Conservation (phyloP, 2,113 vertebrate genomes). For the Tyrannus savana region DNA sequence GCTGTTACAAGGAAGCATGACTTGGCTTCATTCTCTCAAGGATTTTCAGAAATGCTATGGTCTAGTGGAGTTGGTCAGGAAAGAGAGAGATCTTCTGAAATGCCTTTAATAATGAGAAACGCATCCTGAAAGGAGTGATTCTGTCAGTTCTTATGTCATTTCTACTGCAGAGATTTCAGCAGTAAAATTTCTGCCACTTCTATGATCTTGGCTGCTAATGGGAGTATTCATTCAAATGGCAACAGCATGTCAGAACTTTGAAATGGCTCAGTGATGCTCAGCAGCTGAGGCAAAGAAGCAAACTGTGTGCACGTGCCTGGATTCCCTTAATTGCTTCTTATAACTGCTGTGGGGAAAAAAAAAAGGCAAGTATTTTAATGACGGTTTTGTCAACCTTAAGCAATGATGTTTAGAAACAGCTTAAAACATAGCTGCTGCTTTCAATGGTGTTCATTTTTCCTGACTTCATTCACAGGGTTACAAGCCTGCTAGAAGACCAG, state of each 20-base stretch:
- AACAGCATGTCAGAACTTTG: background rate
- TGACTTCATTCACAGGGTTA: background rate
- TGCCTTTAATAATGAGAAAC: background rate
- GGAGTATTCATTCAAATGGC: background rate
- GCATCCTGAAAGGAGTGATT: background rate
- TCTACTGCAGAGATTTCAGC: background rate
- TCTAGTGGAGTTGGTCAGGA: background rate
- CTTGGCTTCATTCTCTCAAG: background rate
- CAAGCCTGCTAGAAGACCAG: background rate
- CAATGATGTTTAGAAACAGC: background rate
- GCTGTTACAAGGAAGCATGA: background rate
- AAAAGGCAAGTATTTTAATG: background rate
- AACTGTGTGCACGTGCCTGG: background rate
- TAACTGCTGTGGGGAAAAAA: background rate
- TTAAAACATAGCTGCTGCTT: background rate
- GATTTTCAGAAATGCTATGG: background rate
- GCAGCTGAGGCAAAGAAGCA: background rate
- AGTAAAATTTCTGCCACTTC: background rate
- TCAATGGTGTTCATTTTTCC: background rate
- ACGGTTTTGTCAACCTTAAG: background rate
- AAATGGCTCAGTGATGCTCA: background rate
- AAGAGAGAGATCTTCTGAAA: background rate
- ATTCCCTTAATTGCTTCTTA: background rate
- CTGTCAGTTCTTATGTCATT: background rate
- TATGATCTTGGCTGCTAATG: background rate